Conservation (phyloP, 2,888 invertebrate species). For the Achlya flavicornis region DNA sequence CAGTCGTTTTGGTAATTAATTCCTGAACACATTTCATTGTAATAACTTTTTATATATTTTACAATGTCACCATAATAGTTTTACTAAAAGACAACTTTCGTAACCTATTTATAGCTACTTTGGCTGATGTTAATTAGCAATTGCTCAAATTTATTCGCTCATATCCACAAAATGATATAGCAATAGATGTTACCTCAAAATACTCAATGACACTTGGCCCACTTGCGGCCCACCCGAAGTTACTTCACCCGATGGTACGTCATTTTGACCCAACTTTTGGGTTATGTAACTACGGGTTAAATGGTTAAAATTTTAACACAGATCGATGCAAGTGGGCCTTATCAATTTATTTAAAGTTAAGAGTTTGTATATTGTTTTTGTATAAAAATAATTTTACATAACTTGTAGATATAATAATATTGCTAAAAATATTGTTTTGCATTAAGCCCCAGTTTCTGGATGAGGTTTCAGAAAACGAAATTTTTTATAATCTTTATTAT, state of each 20-base stretch:
- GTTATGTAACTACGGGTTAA: too few relatives aligned
- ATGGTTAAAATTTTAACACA: too few relatives aligned
- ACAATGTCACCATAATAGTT: not conserved
- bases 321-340: not conserved
- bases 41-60: not conserved
- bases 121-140: conserved; percentile 4
- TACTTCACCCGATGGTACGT: too few relatives aligned
- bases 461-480: conserved; percentile 41
- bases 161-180: conserved; percentile 9
- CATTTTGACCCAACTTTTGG: too few relatives aligned
- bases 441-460: conserved; percentile 26
- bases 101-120: not conserved
- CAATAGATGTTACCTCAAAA: conserved; percentile 12
- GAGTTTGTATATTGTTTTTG: conserved; percentile 23
- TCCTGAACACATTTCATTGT: not conserved
- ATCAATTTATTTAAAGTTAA: not conserved
- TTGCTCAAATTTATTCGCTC: conserved; percentile 10
- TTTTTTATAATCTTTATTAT: conserved; percentile 41
- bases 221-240: too few relatives aligned
- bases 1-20: too few relatives aligned
- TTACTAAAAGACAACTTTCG: not conserved
- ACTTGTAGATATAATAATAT: conserved; percentile 16
- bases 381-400: conserved; percentile 34
- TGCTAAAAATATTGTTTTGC: conserved; percentile 16
- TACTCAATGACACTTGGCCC: conserved; percentile 4